Percentiles rank a stretch among this genome's conserved stretches.
Conservation (phyloP, 1,140 invertebrate species). For the Leguminivora glycinivorella region DNA sequence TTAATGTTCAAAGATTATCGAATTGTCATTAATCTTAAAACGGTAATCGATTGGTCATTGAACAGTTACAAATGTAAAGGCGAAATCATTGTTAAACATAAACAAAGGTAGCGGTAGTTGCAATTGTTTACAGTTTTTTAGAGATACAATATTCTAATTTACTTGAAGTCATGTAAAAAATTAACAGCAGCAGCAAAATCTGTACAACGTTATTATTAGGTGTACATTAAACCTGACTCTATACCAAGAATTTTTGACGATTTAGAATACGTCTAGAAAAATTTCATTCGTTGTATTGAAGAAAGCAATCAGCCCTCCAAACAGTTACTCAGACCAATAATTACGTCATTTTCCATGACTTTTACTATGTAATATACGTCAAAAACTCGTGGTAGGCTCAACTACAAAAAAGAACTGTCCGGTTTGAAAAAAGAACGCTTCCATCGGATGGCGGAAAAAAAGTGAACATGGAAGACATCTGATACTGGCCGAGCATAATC, state of each 20-base stretch:
- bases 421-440: background rate
- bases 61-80: background rate
- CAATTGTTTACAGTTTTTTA: background rate
- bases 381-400: too few species aligned
- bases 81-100: background rate
- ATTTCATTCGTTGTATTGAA: too few species aligned
- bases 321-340: too few species aligned
- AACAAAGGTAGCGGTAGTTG: background rate
- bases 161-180: background rate
- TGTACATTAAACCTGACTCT: too few species aligned
- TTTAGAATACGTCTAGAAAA: too few species aligned
- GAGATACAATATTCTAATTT: background rate
- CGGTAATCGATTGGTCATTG: background rate
- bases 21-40: conserved; percentile 10
- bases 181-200: background rate
- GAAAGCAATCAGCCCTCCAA: too few species aligned
- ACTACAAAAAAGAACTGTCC: background rate
- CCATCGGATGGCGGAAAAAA: conserved; percentile 36
- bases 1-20: conserved; percentile 10
- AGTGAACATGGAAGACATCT: conserved; percentile 48
- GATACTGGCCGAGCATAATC: conserved; percentile 69
- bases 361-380: too few species aligned
- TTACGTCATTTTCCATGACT: too few species aligned
- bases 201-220: background rate
- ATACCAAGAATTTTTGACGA: too few species aligned